These are phyloP conservation scores for Sebastes aleutianus DNA, from an alignment of 2,797 vertebrate genomes.

Conservation along the genomic window DNA sequence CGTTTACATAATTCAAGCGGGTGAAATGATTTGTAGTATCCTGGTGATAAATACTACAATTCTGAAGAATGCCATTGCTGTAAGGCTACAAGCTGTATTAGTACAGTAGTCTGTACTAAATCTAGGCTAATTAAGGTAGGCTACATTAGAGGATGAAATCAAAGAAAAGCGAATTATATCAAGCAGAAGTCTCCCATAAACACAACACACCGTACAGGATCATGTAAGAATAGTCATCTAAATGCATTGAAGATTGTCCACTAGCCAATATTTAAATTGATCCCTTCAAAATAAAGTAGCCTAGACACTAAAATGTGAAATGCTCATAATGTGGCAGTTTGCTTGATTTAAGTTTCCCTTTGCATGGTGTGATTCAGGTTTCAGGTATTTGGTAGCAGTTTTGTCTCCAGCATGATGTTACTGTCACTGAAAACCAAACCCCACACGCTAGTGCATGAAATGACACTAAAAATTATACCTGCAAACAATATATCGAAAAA, in stretches of 20 bases:
- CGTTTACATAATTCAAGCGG: not conserved
- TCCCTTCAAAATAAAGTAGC: not conserved
- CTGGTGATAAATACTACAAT: not conserved
- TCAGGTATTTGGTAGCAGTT: not conserved
- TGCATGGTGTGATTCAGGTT: not conserved
- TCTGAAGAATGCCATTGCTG: not conserved
- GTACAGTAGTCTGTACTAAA: not conserved
- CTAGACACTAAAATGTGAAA: not conserved
- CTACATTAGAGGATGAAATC: not conserved
- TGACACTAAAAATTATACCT: not conserved
- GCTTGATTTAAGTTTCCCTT: not conserved
- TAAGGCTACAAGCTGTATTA: not conserved
- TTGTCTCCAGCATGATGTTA: not conserved
- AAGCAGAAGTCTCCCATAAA: not conserved
- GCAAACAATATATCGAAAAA: not conserved
- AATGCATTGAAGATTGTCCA: not conserved
- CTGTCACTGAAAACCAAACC: not conserved
- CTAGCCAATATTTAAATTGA: not conserved
- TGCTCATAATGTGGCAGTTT: not conserved
- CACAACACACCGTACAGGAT: not conserved
- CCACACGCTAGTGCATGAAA: not conserved
- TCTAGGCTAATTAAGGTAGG: too few species aligned
- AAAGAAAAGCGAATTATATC: not conserved
- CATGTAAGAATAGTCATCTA: not conserved
- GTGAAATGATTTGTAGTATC: not conserved